Conservation (phyloP, 2,797 vertebrate species). For the Chloroceryle amazona region DNA sequence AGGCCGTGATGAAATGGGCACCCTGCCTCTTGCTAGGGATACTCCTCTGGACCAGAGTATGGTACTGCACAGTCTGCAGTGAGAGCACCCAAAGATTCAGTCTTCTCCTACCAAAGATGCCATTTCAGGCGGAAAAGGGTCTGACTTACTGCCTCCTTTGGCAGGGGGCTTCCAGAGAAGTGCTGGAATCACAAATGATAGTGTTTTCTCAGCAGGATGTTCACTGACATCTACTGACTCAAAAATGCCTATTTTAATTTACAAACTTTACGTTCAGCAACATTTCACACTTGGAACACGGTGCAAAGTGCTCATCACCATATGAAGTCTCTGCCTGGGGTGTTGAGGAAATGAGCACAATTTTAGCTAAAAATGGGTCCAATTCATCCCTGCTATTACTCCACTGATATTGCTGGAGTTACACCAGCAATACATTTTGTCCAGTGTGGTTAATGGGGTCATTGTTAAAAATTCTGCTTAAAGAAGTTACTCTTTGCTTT, state of each 20-base stretch:
- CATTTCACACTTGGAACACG: background rate
- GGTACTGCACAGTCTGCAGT: background rate
- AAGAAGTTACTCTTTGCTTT: background rate
- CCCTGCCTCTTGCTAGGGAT: background rate
- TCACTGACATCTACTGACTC: background rate
- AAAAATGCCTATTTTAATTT: slow-evolving; percentile 46
- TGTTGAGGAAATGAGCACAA: background rate
- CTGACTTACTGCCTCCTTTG: background rate
- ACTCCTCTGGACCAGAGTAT: background rate
- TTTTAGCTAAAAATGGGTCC: slow-evolving; percentile 25
- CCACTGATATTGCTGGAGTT: background rate
- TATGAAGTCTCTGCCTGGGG: background rate
- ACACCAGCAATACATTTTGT: background rate
- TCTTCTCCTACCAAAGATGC: background rate
- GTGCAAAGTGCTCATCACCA: slow-evolving; percentile 31
- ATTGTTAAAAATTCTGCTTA: background rate
- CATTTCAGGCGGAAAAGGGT: background rate
- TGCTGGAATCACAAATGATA: background rate
- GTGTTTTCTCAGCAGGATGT: background rate
- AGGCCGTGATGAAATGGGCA: background rate
- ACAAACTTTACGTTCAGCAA: slow-evolving; percentile 26
- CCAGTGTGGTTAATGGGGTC: background rate
- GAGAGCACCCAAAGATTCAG: background rate
- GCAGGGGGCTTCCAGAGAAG: background rate
- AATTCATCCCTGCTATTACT: background rate